These are phyloP conservation scores for Drosophila tropicalis DNA, from an alignment of 1,140 invertebrate species.

Conservation along the genomic window DNA sequence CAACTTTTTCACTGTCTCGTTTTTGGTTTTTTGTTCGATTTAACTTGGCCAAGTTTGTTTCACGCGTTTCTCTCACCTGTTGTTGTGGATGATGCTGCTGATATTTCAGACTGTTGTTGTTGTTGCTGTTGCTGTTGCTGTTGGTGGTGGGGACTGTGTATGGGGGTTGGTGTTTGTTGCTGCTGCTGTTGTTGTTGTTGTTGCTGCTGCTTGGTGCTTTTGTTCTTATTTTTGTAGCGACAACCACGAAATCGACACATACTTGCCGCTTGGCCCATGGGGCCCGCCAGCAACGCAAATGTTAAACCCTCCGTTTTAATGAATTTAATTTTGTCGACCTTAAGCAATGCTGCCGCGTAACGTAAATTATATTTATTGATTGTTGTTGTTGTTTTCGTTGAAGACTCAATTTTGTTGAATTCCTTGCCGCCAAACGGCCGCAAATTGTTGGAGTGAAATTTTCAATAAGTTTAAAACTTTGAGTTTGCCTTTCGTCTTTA, in stretches of 20 bases:
- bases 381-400: constrained; percentile 45
- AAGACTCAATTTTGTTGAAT: constrained; percentile 65
- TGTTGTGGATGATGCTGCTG: constrained; percentile 37
- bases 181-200: constrained; percentile 58
- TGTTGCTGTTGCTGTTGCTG: constrained; percentile 48
- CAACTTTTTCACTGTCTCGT: neutral
- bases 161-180: constrained; percentile 54
- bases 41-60: constrained; percentile 26
- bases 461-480: constrained; percentile 49
- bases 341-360: constrained; percentile 67
- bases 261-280: constrained; percentile 87
- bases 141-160: constrained; percentile 50
- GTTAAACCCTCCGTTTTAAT: constrained; percentile 83
- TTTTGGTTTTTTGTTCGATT: neutral
- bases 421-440: constrained; percentile 56
- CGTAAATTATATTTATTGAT: constrained; percentile 64
- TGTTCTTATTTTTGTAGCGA: constrained; percentile 87
- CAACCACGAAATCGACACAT: constrained; percentile 87
- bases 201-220: constrained; percentile 67
- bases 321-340: constrained; percentile 82
- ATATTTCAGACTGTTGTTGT: constrained; percentile 49
- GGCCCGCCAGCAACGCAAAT: constrained; percentile 84
- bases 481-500: constrained; percentile 34
- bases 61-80: constrained; percentile 40
- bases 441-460: constrained; percentile 39